A percentile compares a stretch with the other conserved stretches of the same genome.
phyloP scores from a whole-genome alignment of 2,113 vertebrate species.

The Cervus canadensis region DNA sequence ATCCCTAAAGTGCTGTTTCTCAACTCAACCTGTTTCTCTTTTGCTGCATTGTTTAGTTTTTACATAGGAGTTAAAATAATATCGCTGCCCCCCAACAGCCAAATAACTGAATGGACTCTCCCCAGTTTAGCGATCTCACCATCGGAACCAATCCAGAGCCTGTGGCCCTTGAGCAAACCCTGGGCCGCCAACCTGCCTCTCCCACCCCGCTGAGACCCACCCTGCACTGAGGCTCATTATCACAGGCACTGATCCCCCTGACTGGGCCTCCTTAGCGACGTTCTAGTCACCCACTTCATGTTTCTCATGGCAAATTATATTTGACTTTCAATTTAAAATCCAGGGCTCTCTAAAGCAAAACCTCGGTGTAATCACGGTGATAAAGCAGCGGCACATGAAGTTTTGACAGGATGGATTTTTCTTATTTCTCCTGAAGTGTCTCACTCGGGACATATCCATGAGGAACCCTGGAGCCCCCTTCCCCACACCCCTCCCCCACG shows the following conservation, averaged over 20 bases:
- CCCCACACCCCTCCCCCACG: neutral
- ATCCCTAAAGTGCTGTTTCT: neutral
- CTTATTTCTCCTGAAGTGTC: conserved; percentile 63
- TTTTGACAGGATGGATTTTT: conserved; percentile 80
- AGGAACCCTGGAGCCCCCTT: neutral
- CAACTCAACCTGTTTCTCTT: neutral
- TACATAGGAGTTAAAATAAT: neutral
- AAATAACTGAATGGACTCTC: conserved; percentile 30
- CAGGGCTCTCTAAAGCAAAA: conserved; percentile 80
- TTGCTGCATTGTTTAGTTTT: neutral
- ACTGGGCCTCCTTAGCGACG: conserved; percentile 68
- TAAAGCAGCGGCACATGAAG: conserved; percentile 76
- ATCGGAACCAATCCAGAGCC: conserved; percentile 56
- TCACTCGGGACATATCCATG: neutral
- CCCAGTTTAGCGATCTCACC: conserved; percentile 47
- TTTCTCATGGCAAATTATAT: conserved; percentile 81
- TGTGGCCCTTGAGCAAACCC: conserved; percentile 62
- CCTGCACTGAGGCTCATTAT: conserved; percentile 73
- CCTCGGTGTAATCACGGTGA: conserved; percentile 79
- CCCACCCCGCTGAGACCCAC: conserved; percentile 22
- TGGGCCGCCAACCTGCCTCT: conserved; percentile 60
- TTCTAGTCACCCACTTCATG: conserved; percentile 79
- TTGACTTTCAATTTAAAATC: conserved; percentile 86
- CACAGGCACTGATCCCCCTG: conserved; percentile 77
- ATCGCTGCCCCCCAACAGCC: neutral